Conservation (phyloP, 2,888 invertebrate genomes). For the Tetrapedia diversipes region DNA sequence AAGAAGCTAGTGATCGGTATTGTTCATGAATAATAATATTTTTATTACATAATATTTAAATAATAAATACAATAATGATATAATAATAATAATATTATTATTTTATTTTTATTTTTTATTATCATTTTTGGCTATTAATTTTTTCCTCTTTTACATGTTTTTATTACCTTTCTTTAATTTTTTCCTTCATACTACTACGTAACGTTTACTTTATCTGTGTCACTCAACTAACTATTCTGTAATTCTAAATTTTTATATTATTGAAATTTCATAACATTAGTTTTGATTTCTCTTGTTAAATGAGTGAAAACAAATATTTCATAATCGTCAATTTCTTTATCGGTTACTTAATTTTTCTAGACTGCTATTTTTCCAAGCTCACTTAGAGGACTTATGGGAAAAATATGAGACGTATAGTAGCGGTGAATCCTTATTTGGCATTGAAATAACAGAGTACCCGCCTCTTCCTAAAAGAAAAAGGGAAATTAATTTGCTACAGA, state of each 20-base stretch:
- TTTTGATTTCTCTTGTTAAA: not conserved
- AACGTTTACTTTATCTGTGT: too few species aligned
- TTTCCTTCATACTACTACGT: too few species aligned
- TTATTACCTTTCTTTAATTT: too few species aligned
- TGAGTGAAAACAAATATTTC: not conserved
- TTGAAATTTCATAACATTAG: not conserved
- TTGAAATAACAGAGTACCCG: constrained; percentile 93
- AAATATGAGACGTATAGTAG: constrained; percentile 92
- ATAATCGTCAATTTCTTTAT: not conserved
- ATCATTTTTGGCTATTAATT: not conserved
- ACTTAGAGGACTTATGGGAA: constrained; percentile 92
- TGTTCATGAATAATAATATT: not conserved
- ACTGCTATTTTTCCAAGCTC: constrained; percentile 89
- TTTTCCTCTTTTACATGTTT: too few species aligned
- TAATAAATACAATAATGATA: too few species aligned
- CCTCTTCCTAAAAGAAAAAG: constrained; percentile 90
- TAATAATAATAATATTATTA: too few species aligned
- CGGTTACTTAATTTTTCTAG: constrained; percentile 79
- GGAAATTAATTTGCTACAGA: constrained; percentile 92
- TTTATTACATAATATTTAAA: not conserved
- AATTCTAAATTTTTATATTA: not conserved
- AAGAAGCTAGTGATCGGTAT: constrained; percentile 93
- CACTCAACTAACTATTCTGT: too few species aligned
- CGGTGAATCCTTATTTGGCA: constrained; percentile 93
- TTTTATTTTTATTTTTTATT: too few species aligned